Conservation (phyloP, 2,113 vertebrate genomes). For the Aegotheles bennettii region DNA sequence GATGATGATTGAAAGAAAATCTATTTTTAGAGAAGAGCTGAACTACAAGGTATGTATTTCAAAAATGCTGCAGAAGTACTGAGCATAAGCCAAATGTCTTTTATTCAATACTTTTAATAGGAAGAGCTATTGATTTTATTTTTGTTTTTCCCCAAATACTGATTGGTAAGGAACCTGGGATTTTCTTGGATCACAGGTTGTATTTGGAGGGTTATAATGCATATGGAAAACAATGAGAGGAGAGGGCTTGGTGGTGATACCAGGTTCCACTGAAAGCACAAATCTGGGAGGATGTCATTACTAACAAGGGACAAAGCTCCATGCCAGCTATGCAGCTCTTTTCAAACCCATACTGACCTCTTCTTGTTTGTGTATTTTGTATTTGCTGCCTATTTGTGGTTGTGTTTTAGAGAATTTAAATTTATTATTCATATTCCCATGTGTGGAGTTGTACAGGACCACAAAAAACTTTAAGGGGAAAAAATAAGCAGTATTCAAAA, state of each 20-base stretch:
- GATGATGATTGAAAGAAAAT: conserved; percentile 12
- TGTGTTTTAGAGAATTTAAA: background rate
- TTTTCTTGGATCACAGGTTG: background rate
- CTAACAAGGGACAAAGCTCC: background rate
- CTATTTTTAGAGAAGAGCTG: conserved; percentile 18
- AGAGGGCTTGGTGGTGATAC: background rate
- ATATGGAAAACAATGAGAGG: background rate
- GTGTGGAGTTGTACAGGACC: background rate
- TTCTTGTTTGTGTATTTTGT: background rate
- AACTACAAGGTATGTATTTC: background rate
- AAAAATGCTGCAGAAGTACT: background rate
- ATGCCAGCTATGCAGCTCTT: background rate
- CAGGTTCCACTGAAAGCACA: background rate
- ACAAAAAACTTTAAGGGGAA: background rate
- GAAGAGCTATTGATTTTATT: background rate
- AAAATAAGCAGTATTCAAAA: background rate
- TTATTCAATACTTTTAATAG: background rate
- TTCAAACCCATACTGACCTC: background rate
- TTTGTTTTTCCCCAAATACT: background rate
- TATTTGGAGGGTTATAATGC: background rate
- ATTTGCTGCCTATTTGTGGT: background rate
- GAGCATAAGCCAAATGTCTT: background rate
- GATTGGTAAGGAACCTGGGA: background rate
- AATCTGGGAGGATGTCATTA: background rate
- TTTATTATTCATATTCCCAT: background rate